Conservation (phyloP, 1,140 invertebrate species). For the Leptinotarsa lineolata region DNA sequence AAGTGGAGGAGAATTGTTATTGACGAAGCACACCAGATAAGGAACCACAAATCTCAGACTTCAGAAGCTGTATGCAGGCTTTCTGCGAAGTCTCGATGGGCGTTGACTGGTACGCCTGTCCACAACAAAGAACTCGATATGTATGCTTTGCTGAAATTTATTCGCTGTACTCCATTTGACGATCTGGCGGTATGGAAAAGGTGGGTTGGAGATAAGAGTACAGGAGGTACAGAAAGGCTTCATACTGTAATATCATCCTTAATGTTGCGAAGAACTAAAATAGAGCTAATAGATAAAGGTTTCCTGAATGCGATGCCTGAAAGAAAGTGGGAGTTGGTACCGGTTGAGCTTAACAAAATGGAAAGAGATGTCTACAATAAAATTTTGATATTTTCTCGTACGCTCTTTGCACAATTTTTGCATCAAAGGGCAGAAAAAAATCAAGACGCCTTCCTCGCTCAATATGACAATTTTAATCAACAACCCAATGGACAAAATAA, state of each 20-base stretch:
- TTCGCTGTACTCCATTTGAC: slow-evolving; percentile 85
- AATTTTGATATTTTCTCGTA: slow-evolving; percentile 72
- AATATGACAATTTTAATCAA: neutral
- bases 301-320: slow-evolving; percentile 67
- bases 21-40: slow-evolving; percentile 91
- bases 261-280: slow-evolving; percentile 84
- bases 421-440: slow-evolving; percentile 73
- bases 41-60: slow-evolving; percentile 82
- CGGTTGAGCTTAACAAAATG: slow-evolving; percentile 66
- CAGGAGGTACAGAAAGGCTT: slow-evolving; percentile 72
- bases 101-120: slow-evolving; percentile 91
- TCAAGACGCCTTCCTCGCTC: slow-evolving; percentile 27
- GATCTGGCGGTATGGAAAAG: slow-evolving; percentile 75
- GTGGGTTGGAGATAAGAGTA: slow-evolving; percentile 77
- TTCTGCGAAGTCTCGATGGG: slow-evolving; percentile 72
- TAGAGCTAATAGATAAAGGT: slow-evolving; percentile 68
- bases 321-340: slow-evolving; percentile 62
- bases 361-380: slow-evolving; percentile 82
- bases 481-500: slow-evolving; percentile 36
- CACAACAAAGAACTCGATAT: slow-evolving; percentile 92
- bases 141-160: slow-evolving; percentile 84
- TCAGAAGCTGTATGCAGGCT: slow-evolving; percentile 73
- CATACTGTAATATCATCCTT: slow-evolving; percentile 79
- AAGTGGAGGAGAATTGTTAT: slow-evolving; percentile 85
- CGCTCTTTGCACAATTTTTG: slow-evolving; percentile 75